A percentile compares a stretch with the other conserved stretches of the same genome.
These are phyloP conservation scores for Poecile atricapillus DNA, from an alignment of 2,113 vertebrate species.

Conservation along the genomic window DNA sequence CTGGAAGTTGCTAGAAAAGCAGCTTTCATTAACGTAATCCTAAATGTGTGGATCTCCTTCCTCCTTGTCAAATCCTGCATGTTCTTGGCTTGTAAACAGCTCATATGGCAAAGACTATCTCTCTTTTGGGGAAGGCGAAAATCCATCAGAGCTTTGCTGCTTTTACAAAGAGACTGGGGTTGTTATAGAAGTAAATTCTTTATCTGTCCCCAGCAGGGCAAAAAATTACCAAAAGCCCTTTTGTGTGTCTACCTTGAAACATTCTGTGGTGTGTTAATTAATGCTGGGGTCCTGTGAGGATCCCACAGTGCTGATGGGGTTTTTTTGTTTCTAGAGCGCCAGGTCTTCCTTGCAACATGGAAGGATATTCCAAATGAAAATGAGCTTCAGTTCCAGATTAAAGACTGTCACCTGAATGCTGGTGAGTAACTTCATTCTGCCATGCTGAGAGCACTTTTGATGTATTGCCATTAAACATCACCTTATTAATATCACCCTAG, in stretches of 20 bases:
- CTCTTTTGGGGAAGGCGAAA: neutral
- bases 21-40: neutral
- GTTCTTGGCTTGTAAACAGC: neutral
- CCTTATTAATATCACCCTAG: neutral
- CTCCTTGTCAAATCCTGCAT: neutral
- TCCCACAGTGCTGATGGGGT: neutral
- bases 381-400: slow-evolving; percentile 98
- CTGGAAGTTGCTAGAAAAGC: neutral
- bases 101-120: neutral
- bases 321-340: slow-evolving; percentile 80
- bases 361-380: slow-evolving; percentile 99
- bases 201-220: neutral
- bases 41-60: neutral
- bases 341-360: slow-evolving; percentile 98
- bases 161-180: neutral
- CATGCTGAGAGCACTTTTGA: neutral
- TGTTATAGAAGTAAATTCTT: neutral
- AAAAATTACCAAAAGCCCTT: neutral
- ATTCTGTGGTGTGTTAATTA: neutral
- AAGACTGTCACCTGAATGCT: slow-evolving; percentile 96
- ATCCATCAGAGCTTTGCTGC: neutral
- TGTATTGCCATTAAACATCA: neutral
- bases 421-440: slow-evolving; percentile 74
- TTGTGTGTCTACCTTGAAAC: neutral
- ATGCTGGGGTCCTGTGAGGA: neutral